Base-by-base conservation (phyloP, 2,797 vertebrate genomes). In the Melopsittacus undulatus region DNA sequence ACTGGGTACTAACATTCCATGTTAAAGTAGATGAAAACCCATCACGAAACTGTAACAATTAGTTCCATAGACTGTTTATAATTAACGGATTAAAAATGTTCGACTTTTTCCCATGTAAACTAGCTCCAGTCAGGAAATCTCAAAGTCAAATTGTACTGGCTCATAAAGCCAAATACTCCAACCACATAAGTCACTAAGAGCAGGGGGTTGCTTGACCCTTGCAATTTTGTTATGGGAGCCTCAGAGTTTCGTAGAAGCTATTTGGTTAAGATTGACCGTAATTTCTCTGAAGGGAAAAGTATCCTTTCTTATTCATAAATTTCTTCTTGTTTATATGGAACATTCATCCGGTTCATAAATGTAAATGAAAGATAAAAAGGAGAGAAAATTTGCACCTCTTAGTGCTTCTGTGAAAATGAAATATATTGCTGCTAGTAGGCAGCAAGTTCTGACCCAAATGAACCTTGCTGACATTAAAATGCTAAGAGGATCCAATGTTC, bases 81-180 rank as follows among this genome's bases (percentile, higher is more conserved):
- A 75, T 46, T 61, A 94, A 93, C 29, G 34, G 14, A 80, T 95
- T 80, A 27, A 78, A 85, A 83, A 57, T 52, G 22, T 89, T 93
- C 91, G 46, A 34, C 5, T 74, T 74, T 43, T 7, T 94, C 21
- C 23, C 40, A 12, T 56, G 45, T 38, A 68, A 80, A 52, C 48
- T 64, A 51, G 8, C 9, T 83, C 20, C 7, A 57, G 30, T 57
- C 22, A 43, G 84, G 38, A 83, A 64, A 51, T 24, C 42, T 84
- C 49, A 10, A 32, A 67, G 17, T 36, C 8, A 5, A 68, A 48
- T 49, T 2, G 3, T 70, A 7, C 30, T 52, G 29, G 40, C 30
- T 89, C 27, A 36, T 18, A 51, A 59, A 17, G 36, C 30, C 54
- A 76, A 56, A 45, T 34, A 34, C 27, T 67, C 26, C 19, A 32